phyloP scores from a whole-genome alignment of 1,140 invertebrate genomes.

The Heliconius himera region DNA sequence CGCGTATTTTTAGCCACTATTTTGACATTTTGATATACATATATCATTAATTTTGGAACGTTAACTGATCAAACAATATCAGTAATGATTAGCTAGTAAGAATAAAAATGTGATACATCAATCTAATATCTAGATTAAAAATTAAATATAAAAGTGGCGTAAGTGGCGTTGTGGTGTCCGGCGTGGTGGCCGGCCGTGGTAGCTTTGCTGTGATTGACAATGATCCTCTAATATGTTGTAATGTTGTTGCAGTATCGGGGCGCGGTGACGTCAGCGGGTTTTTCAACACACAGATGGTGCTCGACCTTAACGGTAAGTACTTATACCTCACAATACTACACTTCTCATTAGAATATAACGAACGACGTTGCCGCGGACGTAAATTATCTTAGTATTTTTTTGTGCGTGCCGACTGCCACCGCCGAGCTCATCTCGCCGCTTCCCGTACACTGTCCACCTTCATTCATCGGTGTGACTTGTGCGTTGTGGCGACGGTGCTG shows the following conservation, averaged over 20 bases:
- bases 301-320: conserved; percentile 75
- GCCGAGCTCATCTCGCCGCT: conserved; percentile 20
- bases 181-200: neutral
- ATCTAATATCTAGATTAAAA: neutral
- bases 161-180: neutral
- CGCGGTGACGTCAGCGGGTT: conserved; percentile 74
- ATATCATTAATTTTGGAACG: neutral
- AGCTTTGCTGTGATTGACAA: neutral
- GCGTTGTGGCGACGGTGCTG: neutral
- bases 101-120: neutral
- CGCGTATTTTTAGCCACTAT: neutral
- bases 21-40: neutral
- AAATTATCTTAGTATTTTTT: conserved; percentile 65
- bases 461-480: conserved; percentile 3
- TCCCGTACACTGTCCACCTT: conserved; percentile 19
- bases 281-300: conserved; percentile 78
- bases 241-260: conserved; percentile 73
- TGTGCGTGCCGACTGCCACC: conserved; percentile 37
- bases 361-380: conserved; percentile 21
- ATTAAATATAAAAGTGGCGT: neutral
- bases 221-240: conserved; percentile 33
- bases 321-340: conserved; percentile 31
- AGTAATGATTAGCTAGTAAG: neutral
- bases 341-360: conserved; percentile 51
- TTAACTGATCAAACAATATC: neutral